Evolutionary conservation across 2,888 invertebrate species (phyloP).

Genomic region (Galerucella nymphaeae): DNA sequence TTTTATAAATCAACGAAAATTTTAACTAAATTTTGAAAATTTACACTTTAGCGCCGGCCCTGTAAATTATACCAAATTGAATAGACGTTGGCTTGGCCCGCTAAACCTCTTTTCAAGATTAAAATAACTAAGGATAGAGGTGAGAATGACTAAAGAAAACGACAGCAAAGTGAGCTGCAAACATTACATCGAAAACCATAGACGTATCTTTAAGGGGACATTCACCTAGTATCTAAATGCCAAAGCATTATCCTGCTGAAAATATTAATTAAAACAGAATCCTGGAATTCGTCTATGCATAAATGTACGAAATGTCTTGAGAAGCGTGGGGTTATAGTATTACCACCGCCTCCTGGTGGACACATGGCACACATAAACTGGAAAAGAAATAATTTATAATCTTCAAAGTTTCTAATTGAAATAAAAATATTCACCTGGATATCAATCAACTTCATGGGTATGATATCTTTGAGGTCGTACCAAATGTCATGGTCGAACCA

Average conservation of each 20-base stretch:
- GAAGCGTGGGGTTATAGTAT: conserved; percentile 86
- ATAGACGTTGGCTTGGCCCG: not conserved
- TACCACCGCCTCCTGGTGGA: conserved; percentile 80
- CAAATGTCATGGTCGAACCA: conserved; percentile 91
- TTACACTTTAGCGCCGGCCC: too few species aligned
- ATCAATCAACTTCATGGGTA: conserved; percentile 84
- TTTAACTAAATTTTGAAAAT: too few species aligned
- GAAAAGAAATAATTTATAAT: conserved; percentile 51
- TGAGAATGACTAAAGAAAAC: conserved; percentile 4
- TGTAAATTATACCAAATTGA: not conserved
- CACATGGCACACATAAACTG: conserved; percentile 90
- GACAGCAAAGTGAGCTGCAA: not conserved
- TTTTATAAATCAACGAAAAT: not conserved
- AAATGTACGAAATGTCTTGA: conserved; percentile 87
- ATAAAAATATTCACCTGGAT: conserved; percentile 72
- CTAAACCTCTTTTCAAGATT: not conserved
- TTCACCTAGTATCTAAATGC: conserved; percentile 92
- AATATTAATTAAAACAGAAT: conserved; percentile 83
- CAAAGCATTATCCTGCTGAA: conserved; percentile 92
- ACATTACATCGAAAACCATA: not conserved
- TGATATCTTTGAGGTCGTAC: conserved; percentile 86
- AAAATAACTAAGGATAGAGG: not conserved
- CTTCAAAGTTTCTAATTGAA: not conserved
- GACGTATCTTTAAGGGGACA: not conserved
- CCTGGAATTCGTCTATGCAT: conserved; percentile 90